Evolutionary conservation across 2,888 invertebrate genomes (phyloP), one percentile per base, ranked within the genome.

Genomic region (Apantesis nais): DNA sequence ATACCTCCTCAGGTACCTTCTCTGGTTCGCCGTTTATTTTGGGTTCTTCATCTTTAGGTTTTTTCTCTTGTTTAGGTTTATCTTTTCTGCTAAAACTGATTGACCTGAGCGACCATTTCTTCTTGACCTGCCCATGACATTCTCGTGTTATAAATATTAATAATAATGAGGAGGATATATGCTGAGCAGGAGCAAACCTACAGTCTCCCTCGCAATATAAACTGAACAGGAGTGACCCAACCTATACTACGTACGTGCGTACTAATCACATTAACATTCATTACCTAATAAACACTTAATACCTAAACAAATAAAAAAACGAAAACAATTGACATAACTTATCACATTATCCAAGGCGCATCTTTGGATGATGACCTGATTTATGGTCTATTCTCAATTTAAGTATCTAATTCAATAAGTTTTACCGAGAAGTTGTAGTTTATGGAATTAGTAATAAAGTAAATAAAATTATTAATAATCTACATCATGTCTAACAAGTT

Each of bases 51-150:
- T 94, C 94, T 79, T 96, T 96, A 82, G 94, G 93, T 80, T 96
- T 95, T 92, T 97, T 97, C 85, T 96, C 96, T 82, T 98, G 98
- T 92, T 98, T 98, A 83, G 96, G 97, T 95, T 98, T 98, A 90
- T 98, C 98, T 93, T 98, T 98, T 93, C 97, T 97, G 88, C 97
- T 97, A 93, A 98, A 98, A 88, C 98, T 98, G 95, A 98, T 97
- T 88, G 97, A 97, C 88, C 98, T 96, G 93, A 98, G 97, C 85
- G 98, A 98, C 98, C 98, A 98, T 95, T 98, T 98, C 96, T 98
- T 98, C 96, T 98, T 98, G 83, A 97, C 95, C 95, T 96, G 95
- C 78, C 87, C 83, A 84, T 83, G 83, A 89, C 85, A 88, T 88
- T 86, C 84, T 81, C 69, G 72, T 74, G 78, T 90, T 90, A n/a